These are phyloP conservation scores for Oxytorus armatus DNA, from an alignment of 2,888 invertebrate species.

Conservation along the genomic window DNA sequence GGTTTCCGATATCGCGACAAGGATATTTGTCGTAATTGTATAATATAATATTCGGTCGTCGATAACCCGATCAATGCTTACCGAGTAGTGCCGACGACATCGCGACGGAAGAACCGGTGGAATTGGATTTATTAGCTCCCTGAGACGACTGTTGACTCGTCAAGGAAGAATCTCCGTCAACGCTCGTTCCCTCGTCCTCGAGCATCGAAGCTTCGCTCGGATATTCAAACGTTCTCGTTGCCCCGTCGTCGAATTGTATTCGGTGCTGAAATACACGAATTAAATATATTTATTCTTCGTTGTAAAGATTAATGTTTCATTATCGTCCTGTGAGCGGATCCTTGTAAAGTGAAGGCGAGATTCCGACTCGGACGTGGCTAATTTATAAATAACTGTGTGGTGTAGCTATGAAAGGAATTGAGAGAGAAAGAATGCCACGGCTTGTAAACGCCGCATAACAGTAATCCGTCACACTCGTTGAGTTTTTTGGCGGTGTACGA, in stretches of 20 bases:
- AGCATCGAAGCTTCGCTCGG: conserved; percentile 94
- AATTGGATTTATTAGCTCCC: conserved; percentile 75
- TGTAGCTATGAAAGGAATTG: conserved; percentile 49
- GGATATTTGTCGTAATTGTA: conserved; percentile 1
- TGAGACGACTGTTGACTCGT: conserved; percentile 77
- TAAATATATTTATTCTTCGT: conserved; percentile 29
- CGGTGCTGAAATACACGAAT: conserved; percentile 88
- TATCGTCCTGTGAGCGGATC: conserved; percentile 1
- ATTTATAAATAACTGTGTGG: conserved; percentile 60
- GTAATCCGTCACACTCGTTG: conserved; percentile 83
- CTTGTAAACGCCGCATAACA: conserved; percentile 79
- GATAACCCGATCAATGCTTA: conserved; percentile 73
- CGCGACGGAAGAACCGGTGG: conserved; percentile 73
- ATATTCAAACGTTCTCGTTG: conserved; percentile 96
- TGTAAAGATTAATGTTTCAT: background rate
- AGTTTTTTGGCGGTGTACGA: conserved; percentile 76
- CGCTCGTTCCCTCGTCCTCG: conserved; percentile 86
- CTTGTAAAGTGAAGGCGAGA: conserved; percentile 21
- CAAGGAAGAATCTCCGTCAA: conserved; percentile 80
- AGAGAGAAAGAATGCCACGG: conserved; percentile 75
- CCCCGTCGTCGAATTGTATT: conserved; percentile 95
- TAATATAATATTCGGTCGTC: conserved; percentile 32
- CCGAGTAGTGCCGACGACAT: conserved; percentile 80
- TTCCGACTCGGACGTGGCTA: conserved; percentile 43
- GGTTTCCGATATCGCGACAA: conserved; percentile 8